A percentile compares a stretch with the other conserved stretches of the same genome.
Evolutionary conservation across 2,113 vertebrate genomes (phyloP).

Genomic region (Bubo bubo): DNA sequence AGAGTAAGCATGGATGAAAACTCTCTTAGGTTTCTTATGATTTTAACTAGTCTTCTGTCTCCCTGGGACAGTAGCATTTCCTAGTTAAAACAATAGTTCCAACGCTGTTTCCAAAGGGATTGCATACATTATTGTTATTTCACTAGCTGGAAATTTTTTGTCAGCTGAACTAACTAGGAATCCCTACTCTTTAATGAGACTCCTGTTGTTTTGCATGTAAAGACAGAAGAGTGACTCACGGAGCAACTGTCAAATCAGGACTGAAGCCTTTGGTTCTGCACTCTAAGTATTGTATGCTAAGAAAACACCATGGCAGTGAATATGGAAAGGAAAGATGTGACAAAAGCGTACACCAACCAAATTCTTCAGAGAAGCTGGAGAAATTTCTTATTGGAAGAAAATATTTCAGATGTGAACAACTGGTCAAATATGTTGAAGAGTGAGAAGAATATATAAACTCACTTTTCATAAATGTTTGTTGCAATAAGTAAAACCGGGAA

Average conservation of each 20-base stretch:
- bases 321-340: not conserved
- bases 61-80: not conserved
- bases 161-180: not conserved
- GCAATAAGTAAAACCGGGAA: not conserved
- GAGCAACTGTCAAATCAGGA: not conserved
- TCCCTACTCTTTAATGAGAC: not conserved
- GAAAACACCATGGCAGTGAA: not conserved
- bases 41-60: not conserved
- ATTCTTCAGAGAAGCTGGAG: not conserved
- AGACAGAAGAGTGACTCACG: accelerated
- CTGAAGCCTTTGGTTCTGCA: not conserved
- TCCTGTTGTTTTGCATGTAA: not conserved
- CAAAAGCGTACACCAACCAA: not conserved
- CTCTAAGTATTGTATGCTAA: not conserved
- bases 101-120: not conserved
- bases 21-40: not conserved
- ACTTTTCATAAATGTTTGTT: not conserved
- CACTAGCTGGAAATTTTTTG: not conserved
- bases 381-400: not conserved
- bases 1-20: not conserved
- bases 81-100: not conserved
- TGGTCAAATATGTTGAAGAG: not conserved
- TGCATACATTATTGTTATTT: not conserved
- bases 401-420: not conserved
- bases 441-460: not conserved